Evolutionary conservation across 2,888 invertebrate species (phyloP), one percentile per base, ranked within the genome.

Genomic region (Chesias legatella): DNA sequence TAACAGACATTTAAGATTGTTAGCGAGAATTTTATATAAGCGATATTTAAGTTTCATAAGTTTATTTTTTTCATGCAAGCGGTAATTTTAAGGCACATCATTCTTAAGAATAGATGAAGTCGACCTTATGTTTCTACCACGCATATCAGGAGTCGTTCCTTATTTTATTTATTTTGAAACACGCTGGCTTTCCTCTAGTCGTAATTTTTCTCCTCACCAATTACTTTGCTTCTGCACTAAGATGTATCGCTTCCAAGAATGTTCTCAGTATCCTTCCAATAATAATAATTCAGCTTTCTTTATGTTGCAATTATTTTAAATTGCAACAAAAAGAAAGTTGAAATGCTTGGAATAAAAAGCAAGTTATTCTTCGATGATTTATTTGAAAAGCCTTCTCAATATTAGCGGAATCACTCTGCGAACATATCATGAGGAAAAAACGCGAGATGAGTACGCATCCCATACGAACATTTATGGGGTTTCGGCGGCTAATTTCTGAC

Each of bases 121-220:
- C 56, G 48, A 60, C 60, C 60, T 67, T 64, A 73, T 70, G 70
- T 74, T 70, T 56, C 42, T 51, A 29, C 42, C 58, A 61, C 51
- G 59, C 70, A 64, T 64, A 68, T 65, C 67, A 62, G 60, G 60
- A 68, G 62, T 70, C 58, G 63, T 73, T 64, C 53, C 57, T 60
- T 61, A 69, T 60, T 69, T 60, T 56, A 54, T 56, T 58, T 61
- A 63, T 71, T 73, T 76, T 72, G 65, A 70, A 69, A 72, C 63
- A 62, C 56, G 57, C 60, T 62, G 38, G 63, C 56, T 71, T 62
- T 59, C 49, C 69, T 66, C 63, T 61, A 55, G 46, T 58, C 60
- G 65, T 73, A 75, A 73, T 79, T 78, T 80, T 74, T 75, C 73
- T 78, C 63, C 57, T 71, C 72, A 64, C 67, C 72, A 75, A 73